Base-by-base conservation (phyloP, 2,888 invertebrate species). In the Bruchidius siliquastri region DNA sequence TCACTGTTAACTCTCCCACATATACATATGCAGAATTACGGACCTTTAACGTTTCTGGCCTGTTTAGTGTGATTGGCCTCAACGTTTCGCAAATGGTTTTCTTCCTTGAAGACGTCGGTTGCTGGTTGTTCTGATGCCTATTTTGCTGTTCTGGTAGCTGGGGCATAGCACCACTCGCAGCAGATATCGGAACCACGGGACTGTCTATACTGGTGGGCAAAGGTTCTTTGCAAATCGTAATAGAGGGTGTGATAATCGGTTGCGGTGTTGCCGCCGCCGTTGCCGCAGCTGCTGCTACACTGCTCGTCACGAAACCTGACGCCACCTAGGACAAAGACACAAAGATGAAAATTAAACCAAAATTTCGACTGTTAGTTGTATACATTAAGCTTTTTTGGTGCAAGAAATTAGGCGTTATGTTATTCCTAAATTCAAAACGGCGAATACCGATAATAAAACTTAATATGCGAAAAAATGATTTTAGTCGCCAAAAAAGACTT, bases 21-120 rank as follows among this genome's bases (percentile, higher is more conserved):
- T n/a, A n/a, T n/a, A n/a, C n/a, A n/a, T n/a, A n/a, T n/a, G n/a
- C n/a, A n/a, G 2, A 26, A 26, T 26, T 8, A 49, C 49, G 75
- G 6, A 90, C 88, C 89, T 93, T 94, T 73, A 96, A 88, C 0
- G 93, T 92, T 82, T 94, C 94, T 0, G 93, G 89, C 79, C 90
- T 91, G 70, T 89, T 85, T 72, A 95, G 90, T 76, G 91, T 90
- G 0, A 95, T 91, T 26, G 88, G 90, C 78, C 90, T 91, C 22
- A 94, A 88, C 22, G 77, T 77, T 73, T 85, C 85, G 0, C 83
- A 81, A 18, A 84, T 81, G 75, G 76, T 79, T 72, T 78, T 76
- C 70, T 74, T 79, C 32, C 76, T n/a, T 75, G 76, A 79, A 10
- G 2, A 68, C 20, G 30, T 66, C n/a, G 69, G 67, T 72, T 26